Percentiles rank a stretch among this genome's conserved stretches.
These are phyloP conservation scores for Ornithorhynchus anatinus DNA, from an alignment of 2,113 vertebrate species.

Conservation along the genomic window DNA sequence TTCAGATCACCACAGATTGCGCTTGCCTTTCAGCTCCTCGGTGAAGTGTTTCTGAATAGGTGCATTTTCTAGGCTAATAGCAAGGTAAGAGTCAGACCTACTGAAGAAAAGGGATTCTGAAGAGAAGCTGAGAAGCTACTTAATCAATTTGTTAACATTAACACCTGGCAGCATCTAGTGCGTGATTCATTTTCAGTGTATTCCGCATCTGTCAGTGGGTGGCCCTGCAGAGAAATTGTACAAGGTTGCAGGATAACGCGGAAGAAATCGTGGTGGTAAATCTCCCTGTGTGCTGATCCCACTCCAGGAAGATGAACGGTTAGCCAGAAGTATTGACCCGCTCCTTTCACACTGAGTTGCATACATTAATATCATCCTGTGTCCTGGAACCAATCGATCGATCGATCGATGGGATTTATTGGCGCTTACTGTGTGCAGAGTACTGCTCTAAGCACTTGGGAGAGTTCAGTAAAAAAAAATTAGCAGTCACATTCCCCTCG, in stretches of 20 bases:
- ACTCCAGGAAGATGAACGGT: background rate
- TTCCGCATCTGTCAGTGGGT: background rate
- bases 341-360: background rate
- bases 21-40: too few relatives aligned
- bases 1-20: too few relatives aligned
- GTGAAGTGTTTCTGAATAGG: too few relatives aligned
- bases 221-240: background rate
- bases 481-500: too few relatives aligned
- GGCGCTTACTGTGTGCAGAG: background rate
- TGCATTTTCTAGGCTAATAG: too few relatives aligned
- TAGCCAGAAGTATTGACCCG: background rate
- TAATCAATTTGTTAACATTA: conserved; percentile 8
- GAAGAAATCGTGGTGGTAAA: background rate
- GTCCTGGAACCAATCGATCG: too few relatives aligned
- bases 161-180: background rate
- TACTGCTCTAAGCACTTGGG: too few relatives aligned
- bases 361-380: too few relatives aligned
- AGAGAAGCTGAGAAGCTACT: background rate
- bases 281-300: background rate
- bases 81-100: too few relatives aligned
- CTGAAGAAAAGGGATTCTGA: conserved; percentile 10
- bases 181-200: background rate
- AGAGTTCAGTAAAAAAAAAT: too few relatives aligned
- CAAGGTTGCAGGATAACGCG: background rate
- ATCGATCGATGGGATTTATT: too few relatives aligned